Percentiles rank a stretch among this genome's conserved stretches.
Conservation (phyloP, 2,113 vertebrate species). For the Cathartes aura region DNA sequence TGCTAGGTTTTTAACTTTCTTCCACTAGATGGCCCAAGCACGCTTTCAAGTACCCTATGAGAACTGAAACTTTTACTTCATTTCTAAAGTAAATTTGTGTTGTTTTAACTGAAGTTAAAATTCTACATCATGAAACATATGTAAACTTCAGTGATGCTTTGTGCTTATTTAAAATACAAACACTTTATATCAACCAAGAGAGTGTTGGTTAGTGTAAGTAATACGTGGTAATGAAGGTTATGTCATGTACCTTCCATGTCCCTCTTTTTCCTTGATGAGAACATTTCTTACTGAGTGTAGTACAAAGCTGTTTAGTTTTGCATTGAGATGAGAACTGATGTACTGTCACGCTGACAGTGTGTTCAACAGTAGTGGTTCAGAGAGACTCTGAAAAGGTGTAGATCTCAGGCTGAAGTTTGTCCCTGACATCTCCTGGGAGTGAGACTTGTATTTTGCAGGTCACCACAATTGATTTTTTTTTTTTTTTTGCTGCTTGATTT, state of each 20-base stretch:
- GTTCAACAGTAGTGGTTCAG: background rate
- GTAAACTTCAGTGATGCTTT: background rate
- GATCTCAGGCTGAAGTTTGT: background rate
- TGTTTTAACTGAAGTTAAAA: background rate
- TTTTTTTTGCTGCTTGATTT: background rate
- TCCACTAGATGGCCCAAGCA: constrained; percentile 53
- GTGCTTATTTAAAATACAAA: background rate
- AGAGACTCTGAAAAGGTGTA: background rate
- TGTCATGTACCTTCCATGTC: background rate
- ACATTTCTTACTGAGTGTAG: background rate
- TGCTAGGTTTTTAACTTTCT: background rate
- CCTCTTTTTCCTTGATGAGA: background rate
- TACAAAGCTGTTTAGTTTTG: background rate
- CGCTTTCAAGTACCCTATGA: background rate
- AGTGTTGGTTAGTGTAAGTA: background rate
- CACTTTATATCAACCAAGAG: background rate
- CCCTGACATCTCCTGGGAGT: background rate
- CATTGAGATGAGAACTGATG: background rate
- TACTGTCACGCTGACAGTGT: background rate
- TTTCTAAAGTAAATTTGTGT: background rate
- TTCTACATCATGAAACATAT: background rate
- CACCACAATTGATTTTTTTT: background rate
- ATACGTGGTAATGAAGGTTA: fast-evolving
- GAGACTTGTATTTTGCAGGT: background rate
- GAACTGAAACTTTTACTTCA: background rate